Base-by-base conservation (phyloP, 64 coral and sea anemone species). In the Stichodactyla helianthus region DNA sequence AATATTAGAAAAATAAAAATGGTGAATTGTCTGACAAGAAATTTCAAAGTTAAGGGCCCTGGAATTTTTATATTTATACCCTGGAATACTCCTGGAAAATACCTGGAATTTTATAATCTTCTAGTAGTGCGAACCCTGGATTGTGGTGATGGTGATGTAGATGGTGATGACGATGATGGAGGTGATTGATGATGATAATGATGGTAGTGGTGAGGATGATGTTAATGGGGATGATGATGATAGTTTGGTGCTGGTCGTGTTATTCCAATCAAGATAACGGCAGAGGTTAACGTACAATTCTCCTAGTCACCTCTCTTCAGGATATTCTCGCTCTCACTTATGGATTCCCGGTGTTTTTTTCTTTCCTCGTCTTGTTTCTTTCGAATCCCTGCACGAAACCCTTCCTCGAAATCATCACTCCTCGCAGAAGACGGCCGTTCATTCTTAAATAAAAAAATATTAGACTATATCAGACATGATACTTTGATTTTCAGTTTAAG, bases 341-440 rank as follows among this genome's bases (percentile, higher is more conserved):
- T 64, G 11, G 90, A 92, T 13, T 78, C 85, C 51, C 15, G 81
- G 90, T 92, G 90, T 7, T 27, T 57, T 28, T 87, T 79, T 20
- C 90, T 51, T 87, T 92, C 90, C 26, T 87, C 31, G 79, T 87
- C 90, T 10, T 86, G 84, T 60, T 83, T 92, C 53, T 61, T 86
- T 10, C 90, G 84, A 68, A 92, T 79, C 16, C 90, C 90, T 27
- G 90, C 90, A 31, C 84, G 77, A 50, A 92, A 92, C 5, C 90
- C 90, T 82, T 92, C 90, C 23, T 82, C 77, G 67, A 71, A 92
- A 0, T 92, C 90, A 14, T 92, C 90, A 87, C 90, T 92, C 26
- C 76, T 84, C 15, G 90, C 90, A 71, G 90, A 92, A 28, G 86
- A 53, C 12, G 90, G 90, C 5, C 90, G 85, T 50, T 92, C 90